phyloP scores from a whole-genome alignment of 2,888 invertebrate genomes.

The Ormyrus rosae region DNA sequence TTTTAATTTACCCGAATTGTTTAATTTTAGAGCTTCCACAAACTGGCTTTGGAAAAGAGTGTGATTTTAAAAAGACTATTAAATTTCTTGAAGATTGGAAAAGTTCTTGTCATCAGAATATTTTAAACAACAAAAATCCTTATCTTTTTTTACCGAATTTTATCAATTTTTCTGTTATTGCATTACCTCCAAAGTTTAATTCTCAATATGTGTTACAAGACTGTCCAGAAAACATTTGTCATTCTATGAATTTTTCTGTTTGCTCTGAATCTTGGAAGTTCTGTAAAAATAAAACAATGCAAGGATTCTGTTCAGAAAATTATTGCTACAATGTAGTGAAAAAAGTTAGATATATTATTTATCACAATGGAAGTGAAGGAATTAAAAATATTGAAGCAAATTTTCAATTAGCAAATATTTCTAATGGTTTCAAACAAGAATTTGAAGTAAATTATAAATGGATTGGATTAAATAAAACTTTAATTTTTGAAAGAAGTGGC shows the following conservation, averaged over 20 bases:
- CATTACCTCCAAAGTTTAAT: conserved; percentile 66
- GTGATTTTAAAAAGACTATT: conserved; percentile 72
- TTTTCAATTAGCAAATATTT: conserved; percentile 73
- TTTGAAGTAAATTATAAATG: conserved; percentile 69
- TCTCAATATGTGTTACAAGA: conserved; percentile 61
- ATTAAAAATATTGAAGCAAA: conserved; percentile 73
- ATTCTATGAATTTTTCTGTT: conserved; percentile 62
- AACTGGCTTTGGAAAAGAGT: conserved; percentile 69
- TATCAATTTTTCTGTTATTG: conserved; percentile 67
- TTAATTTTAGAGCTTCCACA: conserved; percentile 66
- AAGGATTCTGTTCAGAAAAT: conserved; percentile 64
- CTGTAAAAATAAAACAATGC: conserved; percentile 61
- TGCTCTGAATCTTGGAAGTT: conserved; percentile 65
- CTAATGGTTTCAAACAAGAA: conserved; percentile 67
- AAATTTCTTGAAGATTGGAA: conserved; percentile 76
- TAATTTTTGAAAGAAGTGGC: conserved; percentile 79
- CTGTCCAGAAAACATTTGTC: conserved; percentile 68
- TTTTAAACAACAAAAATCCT: conserved; percentile 72
- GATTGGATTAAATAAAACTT: conserved; percentile 62
- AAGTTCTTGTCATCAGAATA: conserved; percentile 72
- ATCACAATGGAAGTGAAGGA: conserved; percentile 77
- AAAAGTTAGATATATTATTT: conserved; percentile 71
- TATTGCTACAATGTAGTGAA: conserved; percentile 73
- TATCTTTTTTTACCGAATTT: conserved; percentile 70
- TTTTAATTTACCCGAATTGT: not conserved